Base-by-base conservation (phyloP, 1,140 invertebrate genomes). In the Drosophila jambulina region DNA sequence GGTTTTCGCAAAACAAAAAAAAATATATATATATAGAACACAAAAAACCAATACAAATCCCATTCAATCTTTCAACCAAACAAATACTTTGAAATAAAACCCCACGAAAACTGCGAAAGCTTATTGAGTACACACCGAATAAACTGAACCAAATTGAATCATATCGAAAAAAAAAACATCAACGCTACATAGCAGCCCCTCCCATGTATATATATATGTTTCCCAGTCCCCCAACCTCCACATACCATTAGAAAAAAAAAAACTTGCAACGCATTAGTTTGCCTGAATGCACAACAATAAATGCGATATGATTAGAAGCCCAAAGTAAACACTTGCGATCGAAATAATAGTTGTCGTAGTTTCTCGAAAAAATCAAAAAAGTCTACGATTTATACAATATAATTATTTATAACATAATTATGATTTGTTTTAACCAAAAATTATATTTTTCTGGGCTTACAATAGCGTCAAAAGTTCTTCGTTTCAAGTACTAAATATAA, bases 261-360 rank as follows among this genome's bases (percentile, higher is more conserved):
- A 76, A 25, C 13, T 19, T 76, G 45, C 59, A 71, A 51, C 62
- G 75, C 75, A 76, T 68, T 56, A 61, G 53, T 53, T 51, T 68
- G 74, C 19, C 27, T 27, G 32, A 69, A 67, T 69, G 40, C 36
- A 63, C 46, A 56, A 56, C 48, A 78, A 70, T 62, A 45, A 69
- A 70, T 46, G 57, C 27, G 63, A 61, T 78, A 69, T 62, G 63
- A 40, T 61, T 77, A 43, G 42, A 45, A 27, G 36, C 9, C 12
- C 9, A 27, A 32, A 23, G 21, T 38, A 57, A 23, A 56, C 53
- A 36, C 19, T 23, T 34, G 53, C 15, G 13, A 53, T 53, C 17
- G 29, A 23, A 56, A 12, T 56, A n/a, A n/a, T 36, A n/a, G 3
- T 42, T 42, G 19, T 45, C 25, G 25, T 21, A 21, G 10, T 12